A percentile compares a stretch with the other conserved stretches of the same genome.
Evolutionary conservation across 2,113 vertebrate species (phyloP).

Genomic region (Anarhynchus alexandrinus): DNA sequence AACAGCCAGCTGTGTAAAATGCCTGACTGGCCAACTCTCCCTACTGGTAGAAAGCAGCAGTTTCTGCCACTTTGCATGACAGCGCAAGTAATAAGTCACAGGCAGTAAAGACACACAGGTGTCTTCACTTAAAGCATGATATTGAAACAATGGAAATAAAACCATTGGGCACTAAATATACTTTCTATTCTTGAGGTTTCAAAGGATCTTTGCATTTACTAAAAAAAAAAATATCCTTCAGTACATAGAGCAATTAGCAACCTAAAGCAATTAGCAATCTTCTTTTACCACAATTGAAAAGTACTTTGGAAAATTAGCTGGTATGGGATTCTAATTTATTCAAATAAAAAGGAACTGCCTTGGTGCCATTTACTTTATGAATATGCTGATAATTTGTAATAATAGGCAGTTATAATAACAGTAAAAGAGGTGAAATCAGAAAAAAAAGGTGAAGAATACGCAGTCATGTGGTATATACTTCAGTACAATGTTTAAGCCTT

Average conservation of each 20-base stretch:
- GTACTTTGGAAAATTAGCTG: constrained; percentile 14
- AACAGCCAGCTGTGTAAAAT: background rate
- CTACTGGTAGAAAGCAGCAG: background rate
- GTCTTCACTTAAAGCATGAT: background rate
- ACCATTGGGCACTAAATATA: background rate
- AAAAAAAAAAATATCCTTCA: background rate
- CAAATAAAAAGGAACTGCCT: background rate
- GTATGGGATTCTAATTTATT: background rate
- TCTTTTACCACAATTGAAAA: background rate
- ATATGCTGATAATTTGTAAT: background rate
- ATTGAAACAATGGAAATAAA: background rate
- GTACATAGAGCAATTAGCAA: background rate
- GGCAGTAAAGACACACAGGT: background rate
- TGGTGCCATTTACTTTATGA: background rate
- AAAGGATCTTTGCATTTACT: background rate
- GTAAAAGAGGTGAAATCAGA: background rate
- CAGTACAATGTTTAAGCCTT: background rate
- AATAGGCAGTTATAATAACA: background rate
- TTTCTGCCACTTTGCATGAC: background rate
- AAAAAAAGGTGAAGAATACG: background rate
- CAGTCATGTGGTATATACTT: background rate
- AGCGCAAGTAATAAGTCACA: background rate
- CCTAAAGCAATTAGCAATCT: background rate
- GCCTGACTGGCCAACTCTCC: background rate
- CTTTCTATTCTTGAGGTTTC: background rate